These are phyloP conservation scores for Scelioninae gen. 2 DNA, from an alignment of 2,888 invertebrate genomes.

Conservation along the genomic window DNA sequence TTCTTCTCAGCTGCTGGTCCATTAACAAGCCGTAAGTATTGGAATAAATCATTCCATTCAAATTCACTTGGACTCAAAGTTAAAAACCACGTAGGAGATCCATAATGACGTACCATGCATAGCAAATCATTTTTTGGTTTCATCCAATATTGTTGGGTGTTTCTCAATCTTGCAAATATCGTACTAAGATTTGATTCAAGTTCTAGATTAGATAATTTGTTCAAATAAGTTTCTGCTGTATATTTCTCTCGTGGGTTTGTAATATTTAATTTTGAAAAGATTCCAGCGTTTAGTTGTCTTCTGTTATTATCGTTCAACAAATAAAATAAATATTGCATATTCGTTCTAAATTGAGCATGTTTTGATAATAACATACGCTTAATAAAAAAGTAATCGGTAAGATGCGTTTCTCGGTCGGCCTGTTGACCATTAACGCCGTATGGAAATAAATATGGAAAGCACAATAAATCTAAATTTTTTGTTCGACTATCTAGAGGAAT, in stretches of 20 bases:
- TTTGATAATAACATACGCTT: not conserved
- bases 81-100: constrained; percentile 56
- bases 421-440: not conserved
- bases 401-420: not conserved
- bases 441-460: not conserved
- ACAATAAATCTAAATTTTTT: not conserved
- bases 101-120: not conserved
- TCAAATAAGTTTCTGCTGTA: not conserved
- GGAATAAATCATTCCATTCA: constrained; percentile 63
- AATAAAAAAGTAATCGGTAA: not conserved
- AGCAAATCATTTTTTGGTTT: not conserved
- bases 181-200: not conserved
- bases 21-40: not conserved
- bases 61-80: constrained; percentile 63
- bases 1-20: not conserved
- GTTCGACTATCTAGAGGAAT: not conserved
- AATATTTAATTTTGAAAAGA: constrained; percentile 1
- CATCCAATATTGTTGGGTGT: not conserved
- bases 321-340: constrained; percentile 50
- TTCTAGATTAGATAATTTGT: not conserved
- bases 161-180: not conserved
- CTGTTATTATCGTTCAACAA: not conserved
- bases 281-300: constrained; percentile 59
- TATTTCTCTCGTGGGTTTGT: not conserved
- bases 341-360: constrained; percentile 34